Base-by-base conservation (phyloP, 1,140 invertebrate species). In the Colletes latitarsis region DNA sequence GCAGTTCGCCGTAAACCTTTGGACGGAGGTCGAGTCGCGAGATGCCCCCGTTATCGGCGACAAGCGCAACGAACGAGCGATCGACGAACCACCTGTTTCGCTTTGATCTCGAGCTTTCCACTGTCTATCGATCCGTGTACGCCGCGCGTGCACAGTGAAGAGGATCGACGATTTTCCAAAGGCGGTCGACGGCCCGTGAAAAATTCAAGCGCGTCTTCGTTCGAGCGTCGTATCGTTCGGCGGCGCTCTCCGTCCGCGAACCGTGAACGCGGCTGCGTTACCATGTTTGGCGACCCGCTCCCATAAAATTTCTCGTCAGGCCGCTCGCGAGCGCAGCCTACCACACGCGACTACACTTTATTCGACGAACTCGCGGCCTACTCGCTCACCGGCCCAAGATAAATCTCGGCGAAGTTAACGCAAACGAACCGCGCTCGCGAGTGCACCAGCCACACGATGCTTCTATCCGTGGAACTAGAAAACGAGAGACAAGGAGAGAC, bases 211-310 rank as follows among this genome's bases (percentile, higher is more conserved):
- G 43, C 43, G 6, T 49, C 41, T 49, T n/a, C 17, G 5, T 4
- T n/a, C 15, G 17, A n/a, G 1, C 6, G 17, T 17, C 14, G 14
- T 15, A 14, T n/a, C 55, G 41, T 4, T 62, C n/a, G 49, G 68
- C 58, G 57, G 30, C 49, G 43, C 49, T 57, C n/a, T 53, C 66
- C 55, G 72, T 55, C 60, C 69, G 74, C 69, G 78, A 77, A 58
- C 53, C 75, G 79, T 69, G 49, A 49, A 49, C 49, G 49, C 49
- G 62, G 55, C 52, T 79, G 71, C 64, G 85, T 88, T 82, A 85
- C 88, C 89, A 89, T 90, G 85, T 90, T 88, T 86, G 88, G 88
- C 74, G 85, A 89, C 83, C 62, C 82, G 87, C 79, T 86, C 85
- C 82, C 87, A 88, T 90, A 88, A 90, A 90, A 88, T 80, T 82